A percentile compares a stretch with the other conserved stretches of the same genome.
Conservation (phyloP, 30 jellyfish, hydroid and myxozoan species). For the Phacellophora camtschatica region DNA sequence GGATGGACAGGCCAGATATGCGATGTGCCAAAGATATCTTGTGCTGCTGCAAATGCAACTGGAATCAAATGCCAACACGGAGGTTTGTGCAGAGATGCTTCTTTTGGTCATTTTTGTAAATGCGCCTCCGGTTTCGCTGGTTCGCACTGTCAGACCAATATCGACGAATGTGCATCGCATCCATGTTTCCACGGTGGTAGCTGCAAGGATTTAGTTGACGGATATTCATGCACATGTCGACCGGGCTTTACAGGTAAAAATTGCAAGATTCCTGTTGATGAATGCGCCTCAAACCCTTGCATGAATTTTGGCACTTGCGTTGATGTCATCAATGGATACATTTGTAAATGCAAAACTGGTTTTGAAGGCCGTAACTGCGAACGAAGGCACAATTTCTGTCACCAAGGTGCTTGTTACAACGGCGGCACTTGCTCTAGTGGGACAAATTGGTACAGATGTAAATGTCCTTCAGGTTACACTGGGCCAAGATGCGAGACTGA, state of each 20-base stretch:
- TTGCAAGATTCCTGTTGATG: conserved; percentile 58
- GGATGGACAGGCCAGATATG: conserved; percentile 74
- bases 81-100: conserved; percentile 61
- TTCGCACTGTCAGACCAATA: conserved; percentile 65
- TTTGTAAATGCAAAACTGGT: conserved; percentile 67
- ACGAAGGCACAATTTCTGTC: conserved; percentile 65
- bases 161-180: conserved; percentile 73
- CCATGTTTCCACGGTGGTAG: conserved; percentile 83
- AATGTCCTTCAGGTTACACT: conserved; percentile 66
- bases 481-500: conserved; percentile 84
- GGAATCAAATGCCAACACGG: conserved; percentile 58
- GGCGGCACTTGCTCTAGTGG: conserved; percentile 65
- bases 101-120: conserved; percentile 64
- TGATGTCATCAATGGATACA: conserved; percentile 70
- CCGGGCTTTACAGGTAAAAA: conserved; percentile 74
- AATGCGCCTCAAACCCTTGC: conserved; percentile 76
- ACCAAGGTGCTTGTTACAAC: conserved; percentile 79
- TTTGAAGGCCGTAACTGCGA: conserved; percentile 75
- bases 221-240: conserved; percentile 63
- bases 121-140: conserved; percentile 80
- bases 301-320: conserved; percentile 59
- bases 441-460: conserved; percentile 64
- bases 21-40: conserved; percentile 57
- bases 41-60: conserved; percentile 45
- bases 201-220: conserved; percentile 62